Evolutionary conservation across 1,140 invertebrate genomes (phyloP).

Genomic region (Colletes gigas): DNA sequence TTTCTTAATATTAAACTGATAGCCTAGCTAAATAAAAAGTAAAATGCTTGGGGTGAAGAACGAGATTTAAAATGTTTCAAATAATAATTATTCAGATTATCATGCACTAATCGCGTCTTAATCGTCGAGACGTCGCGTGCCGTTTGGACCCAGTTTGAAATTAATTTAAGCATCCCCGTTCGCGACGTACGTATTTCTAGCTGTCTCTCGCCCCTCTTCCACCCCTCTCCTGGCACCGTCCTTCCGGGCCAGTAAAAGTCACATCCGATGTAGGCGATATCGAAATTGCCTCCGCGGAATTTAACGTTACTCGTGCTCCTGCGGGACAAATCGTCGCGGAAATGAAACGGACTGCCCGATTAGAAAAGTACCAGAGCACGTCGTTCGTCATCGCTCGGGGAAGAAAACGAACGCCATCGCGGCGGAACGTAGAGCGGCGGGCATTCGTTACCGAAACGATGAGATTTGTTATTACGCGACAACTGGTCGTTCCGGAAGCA

Average conservation of each 20-base stretch:
- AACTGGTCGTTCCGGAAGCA: neutral
- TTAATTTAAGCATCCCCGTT: too few relatives aligned
- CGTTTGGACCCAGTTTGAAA: too few relatives aligned
- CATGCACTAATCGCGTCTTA: too few relatives aligned
- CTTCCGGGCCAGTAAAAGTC: constrained; percentile 59
- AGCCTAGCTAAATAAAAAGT: too few relatives aligned
- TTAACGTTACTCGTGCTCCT: constrained; percentile 68
- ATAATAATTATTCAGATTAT: too few relatives aligned
- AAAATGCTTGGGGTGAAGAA: too few relatives aligned
- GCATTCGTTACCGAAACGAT: neutral
- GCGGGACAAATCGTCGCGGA: constrained; percentile 68
- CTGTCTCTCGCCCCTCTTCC: neutral
- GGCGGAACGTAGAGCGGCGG: too few relatives aligned
- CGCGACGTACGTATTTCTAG: too few relatives aligned
- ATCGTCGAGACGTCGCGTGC: neutral
- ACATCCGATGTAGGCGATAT: constrained; percentile 72
- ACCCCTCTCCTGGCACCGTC: neutral
- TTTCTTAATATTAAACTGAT: too few relatives aligned
- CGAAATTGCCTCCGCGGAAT: constrained; percentile 72
- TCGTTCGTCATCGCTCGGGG: neutral
- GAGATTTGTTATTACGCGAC: neutral
- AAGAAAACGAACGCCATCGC: neutral
- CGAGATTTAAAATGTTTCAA: too few relatives aligned
- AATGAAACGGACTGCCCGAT: constrained; percentile 73
- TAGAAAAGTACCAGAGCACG: constrained; percentile 51